Conservation (phyloP, 2,113 vertebrate genomes). For the Myrmophylax atrothorax region DNA sequence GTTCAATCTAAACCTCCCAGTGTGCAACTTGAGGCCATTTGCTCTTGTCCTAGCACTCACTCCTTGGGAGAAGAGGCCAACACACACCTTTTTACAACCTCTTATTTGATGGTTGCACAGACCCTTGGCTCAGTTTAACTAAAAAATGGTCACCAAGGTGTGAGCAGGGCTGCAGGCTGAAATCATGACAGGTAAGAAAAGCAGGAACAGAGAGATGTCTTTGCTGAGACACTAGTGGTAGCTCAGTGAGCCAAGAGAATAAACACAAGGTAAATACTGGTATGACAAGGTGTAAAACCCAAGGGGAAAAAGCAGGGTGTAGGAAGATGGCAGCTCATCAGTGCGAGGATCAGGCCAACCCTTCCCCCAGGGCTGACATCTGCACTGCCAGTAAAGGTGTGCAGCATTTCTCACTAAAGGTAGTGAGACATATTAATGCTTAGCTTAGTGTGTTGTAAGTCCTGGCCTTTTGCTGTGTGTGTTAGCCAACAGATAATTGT, state of each 20-base stretch:
- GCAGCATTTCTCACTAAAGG: background rate
- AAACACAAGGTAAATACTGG: background rate
- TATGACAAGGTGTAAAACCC: background rate
- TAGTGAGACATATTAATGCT: background rate
- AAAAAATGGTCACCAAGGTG: background rate
- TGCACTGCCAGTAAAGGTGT: background rate
- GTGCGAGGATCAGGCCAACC: background rate
- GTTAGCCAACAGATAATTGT: background rate
- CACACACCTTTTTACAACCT: background rate
- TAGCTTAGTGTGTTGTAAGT: background rate
- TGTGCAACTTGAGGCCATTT: background rate
- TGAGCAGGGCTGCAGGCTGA: background rate
- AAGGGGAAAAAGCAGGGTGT: background rate
- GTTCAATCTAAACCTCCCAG: too few species aligned
- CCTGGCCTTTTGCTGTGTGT: background rate
- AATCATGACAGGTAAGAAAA: background rate
- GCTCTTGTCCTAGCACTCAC: background rate
- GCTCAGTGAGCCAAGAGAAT: background rate
- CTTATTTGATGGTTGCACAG: background rate
- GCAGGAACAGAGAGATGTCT: background rate
- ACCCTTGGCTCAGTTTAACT: background rate
- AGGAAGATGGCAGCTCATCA: background rate
- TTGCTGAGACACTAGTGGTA: background rate
- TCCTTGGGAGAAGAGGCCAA: background rate
- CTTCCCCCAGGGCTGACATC: background rate